These are phyloP conservation scores for Ranitomeya imitator DNA, from an alignment of 2,113 vertebrate genomes.

Conservation along the genomic window DNA sequence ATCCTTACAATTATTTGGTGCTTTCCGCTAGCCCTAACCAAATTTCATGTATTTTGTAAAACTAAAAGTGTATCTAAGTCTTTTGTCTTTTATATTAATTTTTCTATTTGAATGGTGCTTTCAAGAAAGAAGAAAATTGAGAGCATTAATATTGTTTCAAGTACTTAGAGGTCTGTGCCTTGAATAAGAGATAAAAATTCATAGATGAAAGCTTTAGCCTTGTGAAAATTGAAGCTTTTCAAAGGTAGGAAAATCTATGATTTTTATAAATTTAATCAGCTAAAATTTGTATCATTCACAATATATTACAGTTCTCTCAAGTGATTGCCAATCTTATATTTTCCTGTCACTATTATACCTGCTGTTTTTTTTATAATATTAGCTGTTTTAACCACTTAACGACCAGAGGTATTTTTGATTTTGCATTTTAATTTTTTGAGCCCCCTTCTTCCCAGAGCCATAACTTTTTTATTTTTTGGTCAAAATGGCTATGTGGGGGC, in stretches of 20 bases:
- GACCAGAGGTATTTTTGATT: too few relatives aligned
- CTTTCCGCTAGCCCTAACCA: too few relatives aligned
- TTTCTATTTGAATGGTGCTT: background rate
- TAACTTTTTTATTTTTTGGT: too few relatives aligned
- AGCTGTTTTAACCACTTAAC: too few relatives aligned
- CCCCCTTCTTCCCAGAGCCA: too few relatives aligned
- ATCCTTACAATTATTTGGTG: too few relatives aligned
- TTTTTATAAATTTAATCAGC: constrained; percentile 31
- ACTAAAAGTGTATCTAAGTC: background rate
- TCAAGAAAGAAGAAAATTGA: background rate
- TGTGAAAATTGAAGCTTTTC: background rate
- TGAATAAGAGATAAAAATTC: constrained; percentile 1
- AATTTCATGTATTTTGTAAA: background rate
- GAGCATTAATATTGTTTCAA: background rate
- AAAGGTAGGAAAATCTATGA: background rate
- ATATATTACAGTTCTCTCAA: constrained; percentile 5
- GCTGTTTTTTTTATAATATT: too few relatives aligned
- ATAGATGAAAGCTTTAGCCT: background rate
- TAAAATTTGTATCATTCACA: constrained; percentile 11
- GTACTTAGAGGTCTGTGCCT: background rate
- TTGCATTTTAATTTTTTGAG: too few relatives aligned
- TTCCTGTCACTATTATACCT: background rate
- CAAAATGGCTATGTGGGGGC: too few relatives aligned
- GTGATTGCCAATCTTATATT: background rate
- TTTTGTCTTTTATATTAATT: background rate